These are phyloP conservation scores for Leptatherina wallacei DNA, from an alignment of 2,797 vertebrate genomes.

Conservation along the genomic window DNA sequence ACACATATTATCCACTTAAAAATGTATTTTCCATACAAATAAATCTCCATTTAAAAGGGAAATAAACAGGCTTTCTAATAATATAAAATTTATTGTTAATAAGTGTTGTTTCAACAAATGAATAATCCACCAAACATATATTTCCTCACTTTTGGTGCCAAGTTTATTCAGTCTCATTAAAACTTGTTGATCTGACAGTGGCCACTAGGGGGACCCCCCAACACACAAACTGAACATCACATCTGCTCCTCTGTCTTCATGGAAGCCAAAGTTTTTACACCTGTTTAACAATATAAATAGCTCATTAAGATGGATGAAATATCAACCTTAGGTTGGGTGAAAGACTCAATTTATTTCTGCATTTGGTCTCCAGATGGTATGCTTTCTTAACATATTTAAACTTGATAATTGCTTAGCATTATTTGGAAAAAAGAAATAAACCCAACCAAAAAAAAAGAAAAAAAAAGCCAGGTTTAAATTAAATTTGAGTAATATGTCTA, in stretches of 20 bases:
- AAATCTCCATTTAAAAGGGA: not conserved
- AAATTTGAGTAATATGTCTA: not conserved
- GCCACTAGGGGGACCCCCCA: constrained; percentile 5
- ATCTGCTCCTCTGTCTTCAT: not conserved
- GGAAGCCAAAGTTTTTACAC: not conserved
- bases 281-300: too few relatives aligned
- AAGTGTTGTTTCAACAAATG: not conserved
- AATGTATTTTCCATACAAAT: not conserved
- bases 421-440: too few relatives aligned
- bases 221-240: not conserved
- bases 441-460: too few relatives aligned
- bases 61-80: not conserved
- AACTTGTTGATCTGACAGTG: not conserved
- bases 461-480: not conserved
- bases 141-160: not conserved
- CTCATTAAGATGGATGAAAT: not conserved
- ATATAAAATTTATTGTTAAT: not conserved
- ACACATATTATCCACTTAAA: too few relatives aligned
- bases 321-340: not conserved
- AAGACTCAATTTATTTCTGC: not conserved
- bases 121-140: not conserved
- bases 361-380: not conserved
- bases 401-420: not conserved
- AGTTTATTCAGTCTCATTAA: too few relatives aligned
- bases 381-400: too few relatives aligned